A percentile compares a stretch with the other conserved stretches of the same genome.
Evolutionary conservation across 2,113 vertebrate genomes (phyloP).

Genomic region (Malaclemys terrapin): DNA sequence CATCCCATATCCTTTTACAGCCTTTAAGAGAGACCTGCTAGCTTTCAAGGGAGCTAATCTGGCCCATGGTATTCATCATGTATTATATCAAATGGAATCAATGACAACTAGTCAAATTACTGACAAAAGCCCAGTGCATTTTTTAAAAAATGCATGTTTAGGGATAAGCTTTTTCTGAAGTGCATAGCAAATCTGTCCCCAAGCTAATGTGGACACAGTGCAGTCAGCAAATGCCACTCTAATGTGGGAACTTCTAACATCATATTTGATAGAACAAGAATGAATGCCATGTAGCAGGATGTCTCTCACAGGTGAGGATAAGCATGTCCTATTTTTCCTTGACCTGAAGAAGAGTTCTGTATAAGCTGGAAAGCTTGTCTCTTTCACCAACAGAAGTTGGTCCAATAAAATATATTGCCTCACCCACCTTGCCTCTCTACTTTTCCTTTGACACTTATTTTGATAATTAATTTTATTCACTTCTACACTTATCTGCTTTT

Average conservation of each 20-base stretch:
- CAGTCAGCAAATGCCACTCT: background rate
- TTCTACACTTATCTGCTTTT: background rate
- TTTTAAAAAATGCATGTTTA: background rate
- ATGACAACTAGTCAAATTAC: background rate
- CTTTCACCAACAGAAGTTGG: no score
- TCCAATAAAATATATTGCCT: no score
- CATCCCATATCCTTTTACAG: background rate
- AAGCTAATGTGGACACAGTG: background rate
- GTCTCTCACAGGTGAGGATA: background rate
- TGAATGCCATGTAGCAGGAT: background rate
- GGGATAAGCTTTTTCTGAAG: background rate
- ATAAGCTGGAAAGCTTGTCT: no score
- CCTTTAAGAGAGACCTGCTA: background rate
- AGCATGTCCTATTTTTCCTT: background rate
- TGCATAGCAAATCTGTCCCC: background rate
- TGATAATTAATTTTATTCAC: background rate
- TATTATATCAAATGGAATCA: background rate
- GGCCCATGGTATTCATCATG: background rate
- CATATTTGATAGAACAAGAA: background rate
- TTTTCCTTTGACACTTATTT: constrained; percentile 8
- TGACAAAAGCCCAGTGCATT: background rate
- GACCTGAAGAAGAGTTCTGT: no score
- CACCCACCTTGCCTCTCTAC: no score
- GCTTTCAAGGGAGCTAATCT: background rate
- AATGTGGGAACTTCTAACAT: background rate